Evolutionary conservation across 1,140 invertebrate genomes (phyloP), one percentile per base, ranked within the genome.

Genomic region (Cotesia glomerata): DNA sequence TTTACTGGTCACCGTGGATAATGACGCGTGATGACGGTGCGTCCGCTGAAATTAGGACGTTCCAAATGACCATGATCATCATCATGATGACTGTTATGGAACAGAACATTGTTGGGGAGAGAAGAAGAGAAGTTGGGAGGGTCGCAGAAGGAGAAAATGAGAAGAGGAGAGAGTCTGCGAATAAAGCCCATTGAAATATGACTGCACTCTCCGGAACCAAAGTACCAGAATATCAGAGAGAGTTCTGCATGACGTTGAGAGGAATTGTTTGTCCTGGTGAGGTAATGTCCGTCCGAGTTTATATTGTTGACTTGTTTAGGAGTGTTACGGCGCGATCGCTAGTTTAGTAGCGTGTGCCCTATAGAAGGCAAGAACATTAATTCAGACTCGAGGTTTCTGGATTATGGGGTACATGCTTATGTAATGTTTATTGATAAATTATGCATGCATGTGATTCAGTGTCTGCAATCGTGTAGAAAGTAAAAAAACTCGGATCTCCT

Each of bases 21-120:
- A 86, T 85, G 79, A 84, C 83, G 83, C 82, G 82, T 84, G 84
- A 79, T 80, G 80, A 79, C 81, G 81, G 78, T 81, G 82, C 68
- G 61, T 70, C 67, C 64, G 67, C 68, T 13, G 34, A 71, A 74
- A 75, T 75, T 75, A 69, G 74, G 66, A 72, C 63, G 52, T 71
- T 69, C 11, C 39, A 56, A 51, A 52, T 52, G 26, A 26, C 26
- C 13, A 32, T 52, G 45, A 26, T 26, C 2, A 26, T 26, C 26
- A 26, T 26, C 26, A 26, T 26, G 49, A 18, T 8, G 13, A 2
- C n/a, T 11, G 26, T 7, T 8, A 54, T 9, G n/a, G 52, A n/a
- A 13, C 8, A 16, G 52, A 13, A n/a, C 5, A 54, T 5, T n/a
- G 52, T 11, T 54, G 13, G 13, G 13, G 52, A 54, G 52, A 14